phyloP scores from a whole-genome alignment of 2,888 invertebrate genomes.

The Strigamia maritima region DNA sequence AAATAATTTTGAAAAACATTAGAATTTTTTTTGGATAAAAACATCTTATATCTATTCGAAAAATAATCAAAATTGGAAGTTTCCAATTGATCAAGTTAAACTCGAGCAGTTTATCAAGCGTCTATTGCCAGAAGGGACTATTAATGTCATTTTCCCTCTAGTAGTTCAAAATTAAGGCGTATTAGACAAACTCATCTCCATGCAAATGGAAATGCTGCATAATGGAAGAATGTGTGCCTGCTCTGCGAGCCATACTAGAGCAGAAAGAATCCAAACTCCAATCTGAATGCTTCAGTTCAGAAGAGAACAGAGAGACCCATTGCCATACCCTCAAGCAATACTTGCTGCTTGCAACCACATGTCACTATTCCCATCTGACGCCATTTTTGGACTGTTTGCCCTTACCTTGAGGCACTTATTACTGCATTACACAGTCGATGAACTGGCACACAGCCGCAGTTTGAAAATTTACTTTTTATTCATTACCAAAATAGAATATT shows the following conservation, averaged over 20 bases:
- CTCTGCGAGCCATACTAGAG: not conserved
- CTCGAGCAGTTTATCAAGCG: not conserved
- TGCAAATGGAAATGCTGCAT: constrained; percentile 24
- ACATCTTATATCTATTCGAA: too few species aligned
- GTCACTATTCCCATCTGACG: constrained; percentile 17
- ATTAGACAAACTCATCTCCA: constrained; percentile 20
- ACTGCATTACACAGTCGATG: not conserved
- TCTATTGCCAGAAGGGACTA: not conserved
- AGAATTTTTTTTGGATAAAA: too few species aligned
- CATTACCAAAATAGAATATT: not conserved
- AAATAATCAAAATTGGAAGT: too few species aligned
- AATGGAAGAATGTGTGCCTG: not conserved
- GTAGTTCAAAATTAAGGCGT: constrained; percentile 12
- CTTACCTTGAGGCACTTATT: constrained; percentile 1
- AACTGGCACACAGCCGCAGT: not conserved
- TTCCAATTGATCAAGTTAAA: too few species aligned
- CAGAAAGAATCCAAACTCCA: constrained; percentile 14
- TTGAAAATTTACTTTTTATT: not conserved
- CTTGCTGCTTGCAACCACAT: constrained; percentile 22
- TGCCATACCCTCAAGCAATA: not conserved
- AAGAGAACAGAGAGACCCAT: not conserved
- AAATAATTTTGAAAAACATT: too few species aligned
- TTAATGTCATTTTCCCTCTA: not conserved
- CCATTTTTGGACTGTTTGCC: constrained; percentile 15
- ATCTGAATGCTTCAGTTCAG: not conserved